These are phyloP conservation scores for Cataglyphis albicans DNA, from an alignment of 2,888 invertebrate species.

Conservation along the genomic window DNA sequence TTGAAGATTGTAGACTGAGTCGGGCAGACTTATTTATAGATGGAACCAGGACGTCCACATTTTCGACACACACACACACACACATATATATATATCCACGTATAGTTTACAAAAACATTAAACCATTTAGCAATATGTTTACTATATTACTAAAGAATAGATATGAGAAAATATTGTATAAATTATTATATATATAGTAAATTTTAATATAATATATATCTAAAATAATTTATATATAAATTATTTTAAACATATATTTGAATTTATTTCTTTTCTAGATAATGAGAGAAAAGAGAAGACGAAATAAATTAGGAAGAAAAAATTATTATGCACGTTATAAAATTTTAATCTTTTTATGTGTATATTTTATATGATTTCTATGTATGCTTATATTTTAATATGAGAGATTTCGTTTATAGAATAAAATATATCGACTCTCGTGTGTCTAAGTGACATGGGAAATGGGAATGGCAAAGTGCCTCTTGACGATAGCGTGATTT, in stretches of 20 bases:
- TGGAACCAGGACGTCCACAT: slow-evolving; percentile 48
- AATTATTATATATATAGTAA: not conserved
- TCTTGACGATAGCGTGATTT: not conserved
- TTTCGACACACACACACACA: not conserved
- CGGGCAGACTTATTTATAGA: slow-evolving; percentile 65
- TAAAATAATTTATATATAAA: too few relatives aligned
- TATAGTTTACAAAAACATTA: not conserved
- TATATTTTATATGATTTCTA: not conserved
- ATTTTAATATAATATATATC: too few relatives aligned
- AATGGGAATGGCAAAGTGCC: not conserved
- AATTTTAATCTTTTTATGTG: not conserved
- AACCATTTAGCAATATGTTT: not conserved
- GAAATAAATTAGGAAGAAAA: not conserved
- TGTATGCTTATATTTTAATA: not conserved
- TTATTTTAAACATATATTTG: not conserved
- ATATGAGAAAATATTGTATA: not conserved
- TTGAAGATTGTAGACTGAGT: slow-evolving; percentile 53
- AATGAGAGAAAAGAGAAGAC: not conserved
- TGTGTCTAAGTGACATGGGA: not conserved
- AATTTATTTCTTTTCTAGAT: not conserved
- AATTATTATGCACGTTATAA: not conserved
- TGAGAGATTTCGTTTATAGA: not conserved
- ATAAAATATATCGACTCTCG: not conserved
- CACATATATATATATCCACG: not conserved
- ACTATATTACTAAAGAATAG: not conserved